Evolutionary conservation across 2,888 invertebrate genomes (phyloP).

Genomic region (Heliconius sara): DNA sequence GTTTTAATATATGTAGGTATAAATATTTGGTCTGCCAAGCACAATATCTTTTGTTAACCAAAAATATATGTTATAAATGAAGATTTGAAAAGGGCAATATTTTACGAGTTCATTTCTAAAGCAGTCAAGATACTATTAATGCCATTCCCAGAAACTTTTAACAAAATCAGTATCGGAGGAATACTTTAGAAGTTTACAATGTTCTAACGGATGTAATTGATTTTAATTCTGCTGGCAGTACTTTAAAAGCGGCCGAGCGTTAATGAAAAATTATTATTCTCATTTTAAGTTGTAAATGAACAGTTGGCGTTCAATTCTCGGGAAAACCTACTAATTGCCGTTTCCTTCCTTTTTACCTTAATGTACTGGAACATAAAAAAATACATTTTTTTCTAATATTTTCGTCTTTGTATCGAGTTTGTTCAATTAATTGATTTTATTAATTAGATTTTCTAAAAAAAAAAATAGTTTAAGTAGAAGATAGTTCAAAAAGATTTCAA

Average conservation of each 20-base stretch:
- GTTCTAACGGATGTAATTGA: constrained; percentile 73
- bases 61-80: neutral
- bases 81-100: neutral
- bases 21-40: neutral
- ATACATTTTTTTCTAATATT: neutral
- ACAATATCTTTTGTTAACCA: neutral
- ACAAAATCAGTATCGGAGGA: constrained; percentile 57
- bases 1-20: no score
- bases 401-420: neutral
- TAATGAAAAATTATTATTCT: constrained; percentile 78
- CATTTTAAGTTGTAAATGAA: constrained; percentile 68
- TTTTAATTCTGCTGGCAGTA: constrained; percentile 73
- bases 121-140: constrained; percentile 38
- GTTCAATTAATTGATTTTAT: neutral
- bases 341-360: constrained; percentile 54
- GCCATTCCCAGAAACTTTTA: constrained; percentile 54
- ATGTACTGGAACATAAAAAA: constrained; percentile 21
- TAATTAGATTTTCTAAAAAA: neutral
- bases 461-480: no score
- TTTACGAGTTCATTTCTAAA: constrained; percentile 28
- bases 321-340: constrained; percentile 67
- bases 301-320: constrained; percentile 54
- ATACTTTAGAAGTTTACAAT: constrained; percentile 68
- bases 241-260: constrained; percentile 69
- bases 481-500: no score